Base-by-base conservation (phyloP, 2,888 invertebrate genomes). In the Eristalis pertinax region DNA sequence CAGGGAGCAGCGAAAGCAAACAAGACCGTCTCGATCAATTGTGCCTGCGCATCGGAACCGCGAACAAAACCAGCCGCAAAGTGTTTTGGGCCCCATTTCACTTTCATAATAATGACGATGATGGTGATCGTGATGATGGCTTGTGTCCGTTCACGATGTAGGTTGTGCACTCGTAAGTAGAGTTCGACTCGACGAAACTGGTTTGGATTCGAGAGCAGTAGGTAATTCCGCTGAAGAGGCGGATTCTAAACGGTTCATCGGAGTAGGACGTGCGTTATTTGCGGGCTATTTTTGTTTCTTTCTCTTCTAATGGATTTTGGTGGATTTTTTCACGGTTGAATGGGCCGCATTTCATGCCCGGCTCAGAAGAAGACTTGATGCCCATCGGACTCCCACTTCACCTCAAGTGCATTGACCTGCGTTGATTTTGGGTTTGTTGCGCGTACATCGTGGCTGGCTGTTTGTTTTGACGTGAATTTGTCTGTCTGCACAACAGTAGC, bases 41-140 rank as follows among this genome's bases (percentile, higher is more conserved):
- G 50, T 43, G 15, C 15, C 43, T 43, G 43, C 43, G 15, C 43
- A 41, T 41, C 41, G 1, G 41, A n/a, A 70, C 2, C 15, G 10
- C 32, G 68, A 77, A 69, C 68, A 56, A 58, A 75, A 38, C 58
- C 41, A 68, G 68, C 62, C 76, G 68, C 69, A 63, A 69, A 35
- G 69, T 63, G 24, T 70, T 70, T n/a, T 15, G 56, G 56, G 26
- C 69, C 29, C 29, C 41, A 64, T 70, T 78, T 78, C 78, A 78
- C 78, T 78, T 78, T 78, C 78, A 38, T 64, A 41, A 32, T 38
- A 8, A 13, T 11, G 32, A 22, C 22, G 38, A 19, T 2, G 64
- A 4, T 35, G 35, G 5, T 63, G 32, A 19, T 64, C 19, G 19
- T 32, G 64, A 19, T 24, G 35, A 64, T 64, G 35, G 32, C 19